Evolutionary conservation across 2,113 vertebrate genomes (phyloP).

Genomic region (Aix galericulata): DNA sequence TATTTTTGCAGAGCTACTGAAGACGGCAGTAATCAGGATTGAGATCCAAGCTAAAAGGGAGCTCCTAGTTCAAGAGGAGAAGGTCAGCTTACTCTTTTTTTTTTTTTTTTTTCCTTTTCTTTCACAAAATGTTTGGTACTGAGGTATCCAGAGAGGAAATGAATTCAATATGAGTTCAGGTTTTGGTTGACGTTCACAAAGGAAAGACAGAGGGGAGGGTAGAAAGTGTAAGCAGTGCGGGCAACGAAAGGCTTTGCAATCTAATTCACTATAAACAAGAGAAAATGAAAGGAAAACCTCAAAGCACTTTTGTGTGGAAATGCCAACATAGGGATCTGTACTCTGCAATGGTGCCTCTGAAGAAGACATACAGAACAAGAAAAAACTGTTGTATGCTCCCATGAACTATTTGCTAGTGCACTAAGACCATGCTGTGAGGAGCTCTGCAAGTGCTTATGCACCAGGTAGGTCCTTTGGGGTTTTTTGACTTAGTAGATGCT

Average conservation of each 20-base stretch:
- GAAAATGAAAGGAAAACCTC: neutral
- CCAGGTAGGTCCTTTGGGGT: neutral
- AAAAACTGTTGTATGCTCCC: neutral
- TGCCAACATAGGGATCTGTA: neutral
- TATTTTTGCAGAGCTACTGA: neutral
- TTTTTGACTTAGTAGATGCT: neutral
- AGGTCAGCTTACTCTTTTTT: neutral
- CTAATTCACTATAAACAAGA: neutral
- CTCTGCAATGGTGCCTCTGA: neutral
- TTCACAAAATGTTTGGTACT: neutral
- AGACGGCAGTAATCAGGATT: neutral
- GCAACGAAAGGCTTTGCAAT: neutral
- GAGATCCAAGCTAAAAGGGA: neutral
- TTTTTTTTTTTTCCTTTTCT: too few species aligned
- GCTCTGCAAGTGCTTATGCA: fast-evolving
- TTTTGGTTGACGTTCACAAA: neutral
- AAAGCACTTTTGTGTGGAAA: neutral
- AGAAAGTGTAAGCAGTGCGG: neutral
- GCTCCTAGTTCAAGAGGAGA: neutral
- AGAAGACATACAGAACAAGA: neutral
- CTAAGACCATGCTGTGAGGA: neutral
- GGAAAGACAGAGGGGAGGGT: neutral
- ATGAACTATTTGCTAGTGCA: neutral
- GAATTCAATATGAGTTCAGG: slow-evolving; percentile 12
- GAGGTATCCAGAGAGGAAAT: slow-evolving; percentile 11